A percentile compares a stretch with the other conserved stretches of the same genome.
Conservation (phyloP, 2,797 vertebrate species). For the Tiaroga cobitis region DNA sequence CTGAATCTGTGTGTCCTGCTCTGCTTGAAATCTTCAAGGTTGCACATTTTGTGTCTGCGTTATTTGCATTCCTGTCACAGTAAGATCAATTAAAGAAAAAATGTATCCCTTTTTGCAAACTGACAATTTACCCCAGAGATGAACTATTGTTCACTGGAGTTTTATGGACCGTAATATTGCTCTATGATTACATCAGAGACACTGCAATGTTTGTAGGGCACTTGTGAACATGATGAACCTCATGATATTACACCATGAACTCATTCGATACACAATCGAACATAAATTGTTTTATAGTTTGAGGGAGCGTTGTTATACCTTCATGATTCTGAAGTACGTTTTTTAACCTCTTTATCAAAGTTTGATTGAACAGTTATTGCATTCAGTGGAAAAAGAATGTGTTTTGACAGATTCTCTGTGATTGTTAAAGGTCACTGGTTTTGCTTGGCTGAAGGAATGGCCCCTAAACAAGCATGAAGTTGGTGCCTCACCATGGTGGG, state of each 20-base stretch:
- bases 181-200: slow-evolving; percentile 7
- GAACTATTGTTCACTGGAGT: neutral
- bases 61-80: slow-evolving; percentile 63
- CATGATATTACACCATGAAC: neutral
- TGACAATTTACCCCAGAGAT: neutral
- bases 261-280: neutral
- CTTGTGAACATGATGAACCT: neutral
- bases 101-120: slow-evolving; percentile 58
- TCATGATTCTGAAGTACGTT: neutral
- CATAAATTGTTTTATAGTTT: neutral
- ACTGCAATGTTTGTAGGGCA: neutral
- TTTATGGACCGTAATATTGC: slow-evolving; percentile 5
- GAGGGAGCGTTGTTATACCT: neutral
- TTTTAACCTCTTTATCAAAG: neutral
- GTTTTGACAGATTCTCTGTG: slow-evolving; percentile 13
- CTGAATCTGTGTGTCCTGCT: slow-evolving; percentile 55
- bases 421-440: slow-evolving; percentile 21
- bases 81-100: slow-evolving; percentile 50
- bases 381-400: neutral
- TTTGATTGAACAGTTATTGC: neutral
- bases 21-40: slow-evolving; percentile 26
- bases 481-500: slow-evolving; percentile 48
- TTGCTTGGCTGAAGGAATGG: slow-evolving; percentile 39
- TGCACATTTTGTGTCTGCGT: slow-evolving; percentile 31
- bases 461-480: slow-evolving; percentile 35